Evolutionary conservation across 2,797 vertebrate genomes (phyloP).

Genomic region (Pelodytes ibericus): DNA sequence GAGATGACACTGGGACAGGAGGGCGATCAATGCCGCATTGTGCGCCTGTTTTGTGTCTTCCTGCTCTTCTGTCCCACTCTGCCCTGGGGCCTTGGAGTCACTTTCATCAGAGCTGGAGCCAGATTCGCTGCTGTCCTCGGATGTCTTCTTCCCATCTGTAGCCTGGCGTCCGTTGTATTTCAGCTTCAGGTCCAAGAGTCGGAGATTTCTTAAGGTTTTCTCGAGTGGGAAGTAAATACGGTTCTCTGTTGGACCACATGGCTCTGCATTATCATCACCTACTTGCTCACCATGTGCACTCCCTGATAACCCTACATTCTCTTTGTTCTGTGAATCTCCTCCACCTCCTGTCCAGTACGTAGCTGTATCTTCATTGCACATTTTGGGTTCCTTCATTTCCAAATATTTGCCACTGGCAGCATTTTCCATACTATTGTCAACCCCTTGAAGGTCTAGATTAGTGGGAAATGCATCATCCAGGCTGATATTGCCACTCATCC

Average conservation of each 20-base stretch:
- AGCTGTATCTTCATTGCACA: slow-evolving; percentile 45
- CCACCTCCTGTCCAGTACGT: slow-evolving; percentile 47
- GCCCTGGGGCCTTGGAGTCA: slow-evolving; percentile 16
- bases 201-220: slow-evolving; percentile 49
- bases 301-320: background rate
- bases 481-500: slow-evolving; percentile 18
- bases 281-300: background rate
- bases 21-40: slow-evolving; percentile 47
- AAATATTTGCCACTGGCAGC: background rate
- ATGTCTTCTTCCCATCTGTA: slow-evolving; percentile 7
- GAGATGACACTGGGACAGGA: slow-evolving; percentile 61
- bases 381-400: slow-evolving; percentile 34
- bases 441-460: background rate
- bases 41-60: background rate
- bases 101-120: slow-evolving; percentile 48
- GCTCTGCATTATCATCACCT: background rate
- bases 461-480: slow-evolving; percentile 12
- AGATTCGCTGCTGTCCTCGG: slow-evolving; percentile 32
- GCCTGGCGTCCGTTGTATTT: slow-evolving; percentile 43
- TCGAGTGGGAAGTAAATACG: slow-evolving; percentile 46
- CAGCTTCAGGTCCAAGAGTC: slow-evolving; percentile 42
- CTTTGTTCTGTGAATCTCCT: background rate
- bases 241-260: background rate
- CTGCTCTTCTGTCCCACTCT: background rate
- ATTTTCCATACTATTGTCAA: background rate